Base-by-base conservation (phyloP, 2,113 vertebrate genomes). In the Mastomys natalensis region DNA sequence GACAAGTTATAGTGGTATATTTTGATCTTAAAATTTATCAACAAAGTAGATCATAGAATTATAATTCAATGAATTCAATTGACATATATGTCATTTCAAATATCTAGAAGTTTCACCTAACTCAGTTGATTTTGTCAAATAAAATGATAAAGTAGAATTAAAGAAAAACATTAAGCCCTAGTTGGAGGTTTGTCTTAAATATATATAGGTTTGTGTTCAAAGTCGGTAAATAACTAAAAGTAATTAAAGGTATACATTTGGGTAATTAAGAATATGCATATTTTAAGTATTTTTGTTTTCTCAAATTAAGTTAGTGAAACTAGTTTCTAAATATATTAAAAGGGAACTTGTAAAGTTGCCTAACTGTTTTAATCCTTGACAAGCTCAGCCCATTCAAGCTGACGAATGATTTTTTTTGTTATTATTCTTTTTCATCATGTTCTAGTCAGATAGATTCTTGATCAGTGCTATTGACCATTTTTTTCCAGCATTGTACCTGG, bases 221-320 rank as follows among this genome's bases (percentile, higher is more conserved):
- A 95, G 29, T 92, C 40, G 60, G 12, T 81, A 85, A 72, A 73
- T 89, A 97, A 86, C 12, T 60, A 87, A 88, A 70, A n/a, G 3
- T 31, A 92, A 68, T 37, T 60, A 72, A 93, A 85, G 9, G 0
- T 89, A 62, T 73, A 45, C 19, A 34, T 37, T 7, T 87, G 45
- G 4, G 21, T 82, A 29, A 31, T 88, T 9, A 73, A 96, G 70
- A 87, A 73, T 13, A 7, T 53, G 10, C 22, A 19, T 24, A 21
- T 80, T 21, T 48, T 21, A 86, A 48, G 34, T 37, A 64, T 66
- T 66, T 37, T 3, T 60, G 34, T 77, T 91, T 62, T 78, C 7
- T 93, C 43, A 90, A 51, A 51, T 89, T 6, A 82, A 70, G 37
- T 72, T 62, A 74, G 40, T 66, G 5, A 43, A 78, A 8, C n/a